Evolutionary conservation across 2,888 invertebrate genomes (phyloP), one percentile per base, ranked within the genome.

Genomic region (Belgica antarctica): DNA sequence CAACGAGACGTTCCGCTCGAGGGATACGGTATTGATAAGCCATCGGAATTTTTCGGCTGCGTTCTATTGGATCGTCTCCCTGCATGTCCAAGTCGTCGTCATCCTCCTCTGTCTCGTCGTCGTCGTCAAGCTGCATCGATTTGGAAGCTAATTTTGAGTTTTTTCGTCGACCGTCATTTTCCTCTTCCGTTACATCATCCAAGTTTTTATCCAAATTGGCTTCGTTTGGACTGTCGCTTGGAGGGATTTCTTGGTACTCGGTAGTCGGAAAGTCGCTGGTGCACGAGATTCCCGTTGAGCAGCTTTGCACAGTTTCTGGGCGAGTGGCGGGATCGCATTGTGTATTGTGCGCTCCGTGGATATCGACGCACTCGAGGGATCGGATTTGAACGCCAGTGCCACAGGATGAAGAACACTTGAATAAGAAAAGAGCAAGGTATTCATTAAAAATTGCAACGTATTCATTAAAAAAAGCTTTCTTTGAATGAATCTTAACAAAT

Each of bases 381-480:
- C 96, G 85, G 24, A 88, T 88, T 80, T 92, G 92, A 31, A 89
- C 82, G 0, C 96, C 96, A 77, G 87, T 90, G 8, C 94, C 96
- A 77, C 96, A 96, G 8, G 91, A 90, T 8, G 90, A 92, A n/a
- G 95, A 95, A 77, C 96, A 96, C 94, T 95, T 72, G 62, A 72
- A 31, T 31, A 31, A 31, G 31, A 31, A 7, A 15, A 41, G 10
- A 41, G 2, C 3, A 41, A 41, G n/a, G n/a, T n/a, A n/a, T n/a
- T n/a, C n/a, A n/a, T n/a, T n/a, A n/a, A n/a, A n/a, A n/a, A n/a
- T n/a, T n/a, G n/a, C n/a, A n/a, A n/a, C n/a, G n/a, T n/a, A n/a
- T n/a, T n/a, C n/a, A n/a, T n/a, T n/a, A n/a, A n/a, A 31, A 31
- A 12, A 31, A 12, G 12, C 12, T 31, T 31, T 31, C 12, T 31